These are phyloP conservation scores for Clangula hyemalis DNA, from an alignment of 2,797 vertebrate species.

Conservation along the genomic window DNA sequence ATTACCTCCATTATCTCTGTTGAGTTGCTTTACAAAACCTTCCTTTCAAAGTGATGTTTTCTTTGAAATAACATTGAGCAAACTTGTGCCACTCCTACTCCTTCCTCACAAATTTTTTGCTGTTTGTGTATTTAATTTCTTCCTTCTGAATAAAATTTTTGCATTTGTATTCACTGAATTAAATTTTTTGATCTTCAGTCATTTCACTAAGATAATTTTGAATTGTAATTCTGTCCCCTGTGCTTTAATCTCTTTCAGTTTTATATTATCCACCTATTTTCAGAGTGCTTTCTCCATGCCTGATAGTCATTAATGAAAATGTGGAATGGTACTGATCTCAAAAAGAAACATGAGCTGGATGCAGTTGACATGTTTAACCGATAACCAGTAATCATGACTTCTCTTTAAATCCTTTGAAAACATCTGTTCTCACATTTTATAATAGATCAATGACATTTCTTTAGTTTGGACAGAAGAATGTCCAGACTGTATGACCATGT, in stretches of 20 bases:
- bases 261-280: not conserved
- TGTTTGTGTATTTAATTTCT: not conserved
- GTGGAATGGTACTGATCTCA: not conserved
- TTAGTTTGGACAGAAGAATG: not conserved
- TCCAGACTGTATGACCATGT: not conserved
- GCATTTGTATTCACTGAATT: not conserved
- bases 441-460: not conserved
- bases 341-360: not conserved
- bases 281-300: not conserved
- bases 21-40: not conserved
- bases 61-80: not conserved
- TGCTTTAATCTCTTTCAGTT: not conserved
- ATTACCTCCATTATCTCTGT: not conserved
- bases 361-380: not conserved
- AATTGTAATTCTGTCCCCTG: not conserved
- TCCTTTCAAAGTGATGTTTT: not conserved
- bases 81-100: not conserved
- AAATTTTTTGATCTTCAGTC: not conserved
- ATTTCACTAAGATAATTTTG: not conserved
- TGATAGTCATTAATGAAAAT: not conserved
- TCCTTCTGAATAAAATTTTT: not conserved
- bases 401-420: not conserved
- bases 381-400: not conserved
- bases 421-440: not conserved
- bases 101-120: not conserved